phyloP scores from a whole-genome alignment of 2,797 vertebrate species.

The Hydrophis major region DNA sequence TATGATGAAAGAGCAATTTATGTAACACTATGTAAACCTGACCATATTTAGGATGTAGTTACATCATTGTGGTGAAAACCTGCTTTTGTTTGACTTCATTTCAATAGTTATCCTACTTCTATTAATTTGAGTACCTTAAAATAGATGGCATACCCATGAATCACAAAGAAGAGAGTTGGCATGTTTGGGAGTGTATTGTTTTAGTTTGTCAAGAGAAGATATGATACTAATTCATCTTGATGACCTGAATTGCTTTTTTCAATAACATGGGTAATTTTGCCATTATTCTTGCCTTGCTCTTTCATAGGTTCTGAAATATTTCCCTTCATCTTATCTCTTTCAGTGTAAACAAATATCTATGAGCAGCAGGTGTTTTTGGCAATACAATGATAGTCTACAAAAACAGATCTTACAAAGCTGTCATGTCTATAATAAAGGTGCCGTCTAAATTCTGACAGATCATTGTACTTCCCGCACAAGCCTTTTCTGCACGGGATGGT shows the following conservation, averaged over 20 bases:
- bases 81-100: not conserved
- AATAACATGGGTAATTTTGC: conserved; percentile 10
- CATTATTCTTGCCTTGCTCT: conserved; percentile 5
- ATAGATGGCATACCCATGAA: not conserved
- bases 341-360: conserved; percentile 31
- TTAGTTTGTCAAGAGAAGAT: not conserved
- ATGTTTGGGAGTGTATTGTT: not conserved
- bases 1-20: not conserved
- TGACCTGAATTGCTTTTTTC: conserved; percentile 16
- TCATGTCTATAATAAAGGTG: conserved; percentile 33
- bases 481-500: not conserved
- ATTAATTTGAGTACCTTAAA: conserved; percentile 6
- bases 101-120: not conserved
- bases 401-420: conserved; percentile 29
- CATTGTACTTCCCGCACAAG: not conserved
- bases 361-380: conserved; percentile 27
- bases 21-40: not conserved
- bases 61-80: not conserved
- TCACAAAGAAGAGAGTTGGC: not conserved
- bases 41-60: not conserved
- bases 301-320: conserved; percentile 20
- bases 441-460: conserved; percentile 35
- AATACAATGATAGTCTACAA: conserved; percentile 32
- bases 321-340: conserved; percentile 20
- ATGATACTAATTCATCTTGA: conserved; percentile 19